Percentiles rank a stretch among this genome's conserved stretches.
Conservation (phyloP, 2,113 vertebrate species). For the Prochilodus magdalenae region DNA sequence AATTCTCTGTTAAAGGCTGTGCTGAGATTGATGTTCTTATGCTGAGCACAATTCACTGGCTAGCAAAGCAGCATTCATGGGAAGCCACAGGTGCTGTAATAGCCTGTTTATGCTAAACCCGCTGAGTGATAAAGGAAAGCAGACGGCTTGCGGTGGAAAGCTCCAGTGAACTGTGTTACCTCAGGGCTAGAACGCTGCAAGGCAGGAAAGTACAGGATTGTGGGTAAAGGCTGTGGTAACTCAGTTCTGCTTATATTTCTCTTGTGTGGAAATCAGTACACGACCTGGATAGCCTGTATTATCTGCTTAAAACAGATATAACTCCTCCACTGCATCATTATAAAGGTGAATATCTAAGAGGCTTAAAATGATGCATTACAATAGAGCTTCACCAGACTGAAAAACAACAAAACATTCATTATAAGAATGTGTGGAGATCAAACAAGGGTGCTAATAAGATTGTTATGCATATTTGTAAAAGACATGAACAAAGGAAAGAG, state of each 20-base stretch:
- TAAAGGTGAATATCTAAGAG: not conserved
- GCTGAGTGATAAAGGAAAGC: constrained; percentile 22
- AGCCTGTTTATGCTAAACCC: constrained; percentile 34
- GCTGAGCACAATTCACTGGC: constrained; percentile 8
- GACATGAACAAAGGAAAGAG: too few species aligned
- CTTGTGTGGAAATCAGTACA: constrained; percentile 6
- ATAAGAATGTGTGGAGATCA: not conserved
- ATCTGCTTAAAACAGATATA: not conserved
- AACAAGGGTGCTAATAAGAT: not conserved
- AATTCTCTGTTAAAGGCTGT: not conserved
- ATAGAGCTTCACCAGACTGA: too few species aligned
- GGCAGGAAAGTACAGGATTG: constrained; percentile 3
- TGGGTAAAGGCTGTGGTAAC: not conserved
- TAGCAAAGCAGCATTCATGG: not conserved
- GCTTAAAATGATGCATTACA: not conserved
- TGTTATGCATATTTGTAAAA: not conserved
- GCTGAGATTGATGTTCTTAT: not conserved
- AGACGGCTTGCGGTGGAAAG: constrained; percentile 28
- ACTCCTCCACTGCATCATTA: not conserved
- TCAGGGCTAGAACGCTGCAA: constrained; percentile 15
- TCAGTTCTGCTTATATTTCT: not conserved
- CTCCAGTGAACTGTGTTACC: constrained; percentile 36
- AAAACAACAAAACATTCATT: not conserved
- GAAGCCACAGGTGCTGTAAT: constrained; percentile 38
- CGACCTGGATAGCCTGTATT: not conserved